Evolutionary conservation across 2,797 vertebrate species (phyloP).

Genomic region (Acanthiza pusilla): DNA sequence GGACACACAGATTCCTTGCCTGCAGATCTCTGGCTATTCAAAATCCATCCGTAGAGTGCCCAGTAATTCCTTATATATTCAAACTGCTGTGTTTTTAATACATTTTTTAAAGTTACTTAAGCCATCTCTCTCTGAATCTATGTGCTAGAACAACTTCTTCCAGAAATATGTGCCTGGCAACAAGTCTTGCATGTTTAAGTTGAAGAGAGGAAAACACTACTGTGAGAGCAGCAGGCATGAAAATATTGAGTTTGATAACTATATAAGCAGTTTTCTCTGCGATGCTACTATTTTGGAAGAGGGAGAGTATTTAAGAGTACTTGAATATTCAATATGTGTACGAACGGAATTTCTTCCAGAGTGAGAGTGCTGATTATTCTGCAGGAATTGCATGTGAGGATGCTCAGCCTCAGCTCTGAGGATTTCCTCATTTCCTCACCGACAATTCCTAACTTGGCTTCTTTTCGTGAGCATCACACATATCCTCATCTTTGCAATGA

Average conservation of each 20-base stretch:
- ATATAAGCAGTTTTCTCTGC: not conserved
- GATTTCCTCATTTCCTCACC: not conserved
- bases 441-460: not conserved
- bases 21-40: not conserved
- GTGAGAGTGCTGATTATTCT: not conserved
- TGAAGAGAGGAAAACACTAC: not conserved
- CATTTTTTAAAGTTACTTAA: not conserved
- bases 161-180: not conserved
- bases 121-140: not conserved
- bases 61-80: not conserved
- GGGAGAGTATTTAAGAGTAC: not conserved
- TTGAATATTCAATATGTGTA: not conserved
- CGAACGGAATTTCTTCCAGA: not conserved
- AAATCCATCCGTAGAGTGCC: not conserved
- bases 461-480: not conserved
- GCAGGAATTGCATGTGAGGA: not conserved
- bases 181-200: not conserved
- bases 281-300: not conserved
- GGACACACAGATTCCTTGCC: not conserved
- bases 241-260: not conserved
- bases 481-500: accelerated
- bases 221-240: not conserved
- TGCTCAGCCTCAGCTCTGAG: not conserved
- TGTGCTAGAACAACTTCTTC: not conserved
- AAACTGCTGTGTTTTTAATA: not conserved